phyloP scores from a whole-genome alignment of 2,888 invertebrate species.

The Alviniconcha strummeri region DNA sequence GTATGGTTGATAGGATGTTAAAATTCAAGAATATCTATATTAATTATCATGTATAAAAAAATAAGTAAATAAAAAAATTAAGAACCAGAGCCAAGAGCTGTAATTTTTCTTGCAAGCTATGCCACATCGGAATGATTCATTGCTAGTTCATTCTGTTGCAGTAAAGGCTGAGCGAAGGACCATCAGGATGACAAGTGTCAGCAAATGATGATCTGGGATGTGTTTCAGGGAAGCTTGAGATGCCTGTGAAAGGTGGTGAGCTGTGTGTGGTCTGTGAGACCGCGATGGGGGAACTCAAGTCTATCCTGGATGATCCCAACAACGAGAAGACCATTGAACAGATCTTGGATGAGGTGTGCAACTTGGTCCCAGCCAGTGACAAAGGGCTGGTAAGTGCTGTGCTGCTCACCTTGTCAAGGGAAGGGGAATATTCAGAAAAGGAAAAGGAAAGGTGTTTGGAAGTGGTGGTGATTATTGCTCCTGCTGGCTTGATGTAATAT shows the following conservation, averaged over 20 bases:
- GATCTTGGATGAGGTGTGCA: constrained; percentile 2
- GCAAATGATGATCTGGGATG: too few species aligned
- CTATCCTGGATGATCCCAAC: background rate
- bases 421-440: background rate
- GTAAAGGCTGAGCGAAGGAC: too few species aligned
- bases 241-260: background rate
- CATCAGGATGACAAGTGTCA: too few species aligned
- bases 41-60: too few species aligned
- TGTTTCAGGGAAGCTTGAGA: background rate
- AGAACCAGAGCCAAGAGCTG: too few species aligned
- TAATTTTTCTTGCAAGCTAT: too few species aligned
- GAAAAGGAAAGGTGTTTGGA: background rate
- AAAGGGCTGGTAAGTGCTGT: constrained; percentile 2
- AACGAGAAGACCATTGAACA: background rate
- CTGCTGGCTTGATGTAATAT: too few species aligned
- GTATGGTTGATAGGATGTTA: too few species aligned
- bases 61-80: too few species aligned
- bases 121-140: too few species aligned
- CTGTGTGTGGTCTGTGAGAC: constrained; percentile 5
- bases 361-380: constrained; percentile 3
- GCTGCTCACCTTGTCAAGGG: background rate
- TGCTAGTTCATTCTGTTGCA: too few species aligned
- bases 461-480: background rate
- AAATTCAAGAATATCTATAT: too few species aligned
- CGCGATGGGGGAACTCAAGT: background rate